Conservation (phyloP, 2,888 invertebrate genomes). For the Drosophila sordidula region DNA sequence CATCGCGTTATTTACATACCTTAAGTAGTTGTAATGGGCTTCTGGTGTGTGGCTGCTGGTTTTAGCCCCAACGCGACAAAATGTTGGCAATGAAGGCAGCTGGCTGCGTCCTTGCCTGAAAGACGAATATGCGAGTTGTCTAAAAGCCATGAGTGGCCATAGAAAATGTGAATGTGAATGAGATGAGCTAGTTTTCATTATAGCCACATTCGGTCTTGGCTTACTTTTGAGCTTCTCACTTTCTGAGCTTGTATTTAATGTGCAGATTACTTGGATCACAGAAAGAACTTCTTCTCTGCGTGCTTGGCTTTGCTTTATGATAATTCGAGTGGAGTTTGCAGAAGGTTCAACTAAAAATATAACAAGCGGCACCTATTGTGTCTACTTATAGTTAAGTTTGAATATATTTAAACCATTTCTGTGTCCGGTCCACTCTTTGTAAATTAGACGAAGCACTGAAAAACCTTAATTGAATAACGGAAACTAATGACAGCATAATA, state of each 20-base stretch:
- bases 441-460: not conserved
- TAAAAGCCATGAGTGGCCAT: conserved; percentile 59
- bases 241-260: conserved; percentile 51
- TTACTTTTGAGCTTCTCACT: conserved; percentile 40
- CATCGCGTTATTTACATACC: conserved; percentile 76
- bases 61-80: conserved; percentile 60
- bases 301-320: conserved; percentile 44
- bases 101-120: conserved; percentile 52
- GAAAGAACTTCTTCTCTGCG: conserved; percentile 33
- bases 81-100: conserved; percentile 70
- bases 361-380: too few species aligned
- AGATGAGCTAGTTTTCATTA: conserved; percentile 67
- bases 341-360: not conserved
- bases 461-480: not conserved
- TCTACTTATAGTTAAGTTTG: too few species aligned
- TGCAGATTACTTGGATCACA: conserved; percentile 50
- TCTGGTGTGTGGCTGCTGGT: conserved; percentile 28
- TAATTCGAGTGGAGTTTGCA: conserved; percentile 29
- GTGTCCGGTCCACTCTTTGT: too few species aligned
- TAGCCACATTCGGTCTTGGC: conserved; percentile 61
- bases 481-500: too few species aligned
- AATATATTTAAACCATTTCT: too few species aligned
- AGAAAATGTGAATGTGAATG: conserved; percentile 49
- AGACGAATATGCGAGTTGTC: conserved; percentile 58
- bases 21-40: conserved; percentile 80